These are phyloP conservation scores for Chesias legatella DNA, from an alignment of 2,888 invertebrate species.

Conservation along the genomic window DNA sequence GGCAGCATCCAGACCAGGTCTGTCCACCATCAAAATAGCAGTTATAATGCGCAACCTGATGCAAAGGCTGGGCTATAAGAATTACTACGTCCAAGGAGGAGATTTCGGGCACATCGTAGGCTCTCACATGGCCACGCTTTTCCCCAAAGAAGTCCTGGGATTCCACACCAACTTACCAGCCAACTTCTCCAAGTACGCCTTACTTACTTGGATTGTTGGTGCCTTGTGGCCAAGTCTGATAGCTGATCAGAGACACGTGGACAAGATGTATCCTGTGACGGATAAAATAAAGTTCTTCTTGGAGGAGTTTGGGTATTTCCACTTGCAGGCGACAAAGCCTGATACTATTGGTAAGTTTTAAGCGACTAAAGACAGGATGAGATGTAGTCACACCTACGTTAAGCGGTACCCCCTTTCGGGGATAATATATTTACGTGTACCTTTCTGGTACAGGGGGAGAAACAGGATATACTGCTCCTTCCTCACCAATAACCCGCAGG, in stretches of 20 bases:
- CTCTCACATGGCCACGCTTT: conserved; percentile 81
- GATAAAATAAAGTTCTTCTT: conserved; percentile 50
- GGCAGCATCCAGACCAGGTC: conserved; percentile 80
- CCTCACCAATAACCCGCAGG: too few relatives aligned
- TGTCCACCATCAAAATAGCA: conserved; percentile 78
- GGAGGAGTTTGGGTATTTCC: conserved; percentile 82
- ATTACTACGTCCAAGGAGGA: conserved; percentile 87
- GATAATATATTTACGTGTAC: too few relatives aligned
- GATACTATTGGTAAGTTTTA: conserved; percentile 88
- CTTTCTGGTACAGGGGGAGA: too few relatives aligned
- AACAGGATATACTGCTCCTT: too few relatives aligned
- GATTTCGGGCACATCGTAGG: conserved; percentile 87
- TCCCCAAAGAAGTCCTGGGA: conserved; percentile 79
- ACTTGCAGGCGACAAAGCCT: conserved; percentile 90
- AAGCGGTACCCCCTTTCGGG: too few relatives aligned
- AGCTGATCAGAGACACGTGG: conserved; percentile 55
- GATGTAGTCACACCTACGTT: too few relatives aligned
- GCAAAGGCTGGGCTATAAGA: conserved; percentile 82
- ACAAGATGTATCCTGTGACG: conserved; percentile 75
- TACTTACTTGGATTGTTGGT: conserved; percentile 61
- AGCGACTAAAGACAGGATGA: too few relatives aligned
- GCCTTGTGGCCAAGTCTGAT: conserved; percentile 73
- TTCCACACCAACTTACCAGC: conserved; percentile 84
- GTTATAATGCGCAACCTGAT: conserved; percentile 86
- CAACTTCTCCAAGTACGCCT: conserved; percentile 41